Percentiles rank a stretch among this genome's conserved stretches.
Evolutionary conservation across 2,888 invertebrate species (phyloP).

Genomic region (Ernsta delagoae): DNA sequence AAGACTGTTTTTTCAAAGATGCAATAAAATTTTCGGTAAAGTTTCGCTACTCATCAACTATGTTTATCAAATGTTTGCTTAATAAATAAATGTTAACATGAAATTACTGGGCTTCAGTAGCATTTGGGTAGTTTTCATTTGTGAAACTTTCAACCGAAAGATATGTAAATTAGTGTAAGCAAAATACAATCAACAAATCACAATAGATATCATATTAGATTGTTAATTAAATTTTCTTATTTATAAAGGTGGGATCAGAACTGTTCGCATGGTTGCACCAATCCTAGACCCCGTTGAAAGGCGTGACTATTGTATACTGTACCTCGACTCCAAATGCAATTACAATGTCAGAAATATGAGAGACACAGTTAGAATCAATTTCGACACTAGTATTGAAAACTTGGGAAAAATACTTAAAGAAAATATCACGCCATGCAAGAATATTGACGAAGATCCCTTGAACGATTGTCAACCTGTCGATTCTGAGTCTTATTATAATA

Average conservation of each 20-base stretch:
- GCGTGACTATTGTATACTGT: slow-evolving; percentile 61
- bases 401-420: slow-evolving; percentile 37
- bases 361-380: slow-evolving; percentile 59
- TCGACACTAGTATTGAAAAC: slow-evolving; percentile 59
- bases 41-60: no score
- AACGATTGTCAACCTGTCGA: slow-evolving; percentile 68
- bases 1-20: no score
- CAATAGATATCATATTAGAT: no score
- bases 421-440: slow-evolving; percentile 51
- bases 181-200: no score
- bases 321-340: slow-evolving; percentile 59
- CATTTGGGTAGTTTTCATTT: no score
- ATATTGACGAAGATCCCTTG: slow-evolving; percentile 64
- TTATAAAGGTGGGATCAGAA: slow-evolving; percentile 54
- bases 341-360: slow-evolving; percentile 51
- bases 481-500: slow-evolving; percentile 70
- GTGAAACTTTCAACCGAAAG: no score
- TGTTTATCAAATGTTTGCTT: no score
- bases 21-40: no score
- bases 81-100: no score
- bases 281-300: slow-evolving; percentile 60
- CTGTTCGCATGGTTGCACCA: slow-evolving; percentile 62
- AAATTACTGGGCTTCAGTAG: no score
- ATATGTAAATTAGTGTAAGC: no score
- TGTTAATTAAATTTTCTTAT: no score